Conservation (phyloP, 2,888 invertebrate species). For the Pogonocherus hispidulus region DNA sequence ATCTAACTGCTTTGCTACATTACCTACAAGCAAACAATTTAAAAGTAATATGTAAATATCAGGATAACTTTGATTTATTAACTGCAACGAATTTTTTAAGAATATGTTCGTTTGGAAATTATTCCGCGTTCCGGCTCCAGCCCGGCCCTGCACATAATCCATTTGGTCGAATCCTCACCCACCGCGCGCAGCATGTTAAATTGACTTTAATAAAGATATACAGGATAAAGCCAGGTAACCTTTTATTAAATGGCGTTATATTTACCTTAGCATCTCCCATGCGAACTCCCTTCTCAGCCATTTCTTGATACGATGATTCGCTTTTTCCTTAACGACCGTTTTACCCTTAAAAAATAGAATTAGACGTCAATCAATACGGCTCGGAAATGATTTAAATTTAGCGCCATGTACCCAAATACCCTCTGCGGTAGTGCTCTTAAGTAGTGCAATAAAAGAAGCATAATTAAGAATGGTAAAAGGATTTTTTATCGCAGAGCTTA, state of each 20-base stretch:
- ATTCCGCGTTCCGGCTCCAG: not conserved
- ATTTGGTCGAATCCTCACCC: conserved; percentile 24
- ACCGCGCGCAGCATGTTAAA: conserved; percentile 24
- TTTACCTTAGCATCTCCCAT: conserved; percentile 17
- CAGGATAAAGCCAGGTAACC: conserved; percentile 26
- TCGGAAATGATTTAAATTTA: conserved; percentile 31
- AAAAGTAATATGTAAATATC: too few relatives aligned
- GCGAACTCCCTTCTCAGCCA: not conserved
- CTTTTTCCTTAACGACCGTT: not conserved
- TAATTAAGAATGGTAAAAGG: conserved; percentile 27
- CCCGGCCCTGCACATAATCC: conserved; percentile 28
- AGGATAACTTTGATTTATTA: too few relatives aligned
- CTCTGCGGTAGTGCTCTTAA: conserved; percentile 28
- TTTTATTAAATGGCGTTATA: conserved; percentile 29
- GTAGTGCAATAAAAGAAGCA: conserved; percentile 30
- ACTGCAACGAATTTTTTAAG: too few relatives aligned
- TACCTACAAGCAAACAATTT: too few relatives aligned
- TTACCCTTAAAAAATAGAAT: conserved; percentile 3
- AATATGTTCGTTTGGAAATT: too few relatives aligned
- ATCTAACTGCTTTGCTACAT: too few relatives aligned
- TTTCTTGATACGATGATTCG: not conserved
- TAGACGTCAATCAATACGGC: conserved; percentile 14
- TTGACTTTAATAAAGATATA: conserved; percentile 33
- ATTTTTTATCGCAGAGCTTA: conserved; percentile 8
- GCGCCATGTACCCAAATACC: conserved; percentile 31